These are phyloP conservation scores for Halcyon leucocephala DNA, from an alignment of 2,797 vertebrate species.

Conservation along the genomic window DNA sequence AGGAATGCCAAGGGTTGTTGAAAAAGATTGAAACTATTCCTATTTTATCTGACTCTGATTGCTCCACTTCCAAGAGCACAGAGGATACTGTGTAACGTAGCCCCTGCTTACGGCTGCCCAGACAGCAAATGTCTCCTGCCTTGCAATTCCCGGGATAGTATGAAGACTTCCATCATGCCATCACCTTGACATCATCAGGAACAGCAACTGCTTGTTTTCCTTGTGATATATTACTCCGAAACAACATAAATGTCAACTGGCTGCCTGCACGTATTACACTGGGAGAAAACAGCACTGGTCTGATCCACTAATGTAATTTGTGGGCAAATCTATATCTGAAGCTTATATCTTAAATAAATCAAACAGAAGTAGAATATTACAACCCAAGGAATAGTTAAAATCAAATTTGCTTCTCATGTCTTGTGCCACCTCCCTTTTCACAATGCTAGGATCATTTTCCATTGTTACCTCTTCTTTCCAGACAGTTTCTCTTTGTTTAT, in stretches of 20 bases:
- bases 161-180: neutral
- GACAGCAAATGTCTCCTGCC: neutral
- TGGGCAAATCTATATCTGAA: neutral
- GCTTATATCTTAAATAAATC: neutral
- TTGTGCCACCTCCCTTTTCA: neutral
- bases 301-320: neutral
- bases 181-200: constrained; percentile 54
- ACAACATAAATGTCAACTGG: constrained; percentile 36
- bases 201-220: constrained; percentile 35
- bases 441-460: neutral
- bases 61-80: neutral
- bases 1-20: neutral
- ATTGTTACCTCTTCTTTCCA: neutral
- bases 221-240: constrained; percentile 1
- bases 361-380: neutral
- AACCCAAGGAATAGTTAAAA: neutral
- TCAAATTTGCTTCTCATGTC: neutral
- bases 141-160: constrained; percentile 4
- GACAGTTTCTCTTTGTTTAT: neutral
- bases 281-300: neutral
- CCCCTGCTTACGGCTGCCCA: neutral
- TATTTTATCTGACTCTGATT: constrained; percentile 8
- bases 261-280: neutral
- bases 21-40: neutral
- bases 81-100: neutral